Percentiles rank a stretch among this genome's conserved stretches.
Evolutionary conservation across 2,888 invertebrate species (phyloP).

Genomic region (Nomada hirtipes): DNA sequence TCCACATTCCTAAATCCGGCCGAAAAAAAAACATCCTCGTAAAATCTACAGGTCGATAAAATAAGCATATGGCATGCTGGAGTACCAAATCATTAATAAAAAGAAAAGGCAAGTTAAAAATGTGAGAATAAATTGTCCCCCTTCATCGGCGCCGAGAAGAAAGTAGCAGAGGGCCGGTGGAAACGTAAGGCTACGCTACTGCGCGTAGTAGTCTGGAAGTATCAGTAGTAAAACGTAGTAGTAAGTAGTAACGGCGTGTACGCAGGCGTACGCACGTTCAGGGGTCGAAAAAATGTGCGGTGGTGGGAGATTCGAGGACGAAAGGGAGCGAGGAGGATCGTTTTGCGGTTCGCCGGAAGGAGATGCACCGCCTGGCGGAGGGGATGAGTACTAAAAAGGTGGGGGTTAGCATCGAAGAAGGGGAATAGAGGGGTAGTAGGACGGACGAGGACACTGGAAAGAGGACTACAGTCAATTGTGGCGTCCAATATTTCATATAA

Average conservation of each 20-base stretch:
- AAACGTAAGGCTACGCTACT: slow-evolving; percentile 66
- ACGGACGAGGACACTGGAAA: slow-evolving; percentile 2
- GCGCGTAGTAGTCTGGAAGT: slow-evolving; percentile 70
- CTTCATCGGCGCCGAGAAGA: not conserved
- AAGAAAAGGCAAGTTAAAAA: not conserved
- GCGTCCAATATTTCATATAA: no score
- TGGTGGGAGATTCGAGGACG: slow-evolving; percentile 57
- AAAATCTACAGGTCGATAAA: not conserved
- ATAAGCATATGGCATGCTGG: not conserved
- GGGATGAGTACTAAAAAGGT: slow-evolving; percentile 2
- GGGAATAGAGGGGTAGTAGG: not conserved
- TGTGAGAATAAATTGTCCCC: not conserved
- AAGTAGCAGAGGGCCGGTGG: slow-evolving; percentile 43
- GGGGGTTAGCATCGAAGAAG: not conserved
- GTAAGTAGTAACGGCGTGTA: slow-evolving; percentile 77
- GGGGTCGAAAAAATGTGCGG: slow-evolving; percentile 57
- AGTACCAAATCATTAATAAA: not conserved
- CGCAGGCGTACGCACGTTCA: slow-evolving; percentile 79
- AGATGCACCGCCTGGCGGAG: slow-evolving; percentile 29
- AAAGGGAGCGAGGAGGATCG: slow-evolving; percentile 47
- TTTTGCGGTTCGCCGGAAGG: slow-evolving; percentile 44
- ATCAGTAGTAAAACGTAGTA: slow-evolving; percentile 74
- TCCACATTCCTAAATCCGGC: not conserved
- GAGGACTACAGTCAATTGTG: no score
- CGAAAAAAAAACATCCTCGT: not conserved